These are phyloP conservation scores for Alsophila aescularia DNA, from an alignment of 2,888 invertebrate species.

Conservation along the genomic window DNA sequence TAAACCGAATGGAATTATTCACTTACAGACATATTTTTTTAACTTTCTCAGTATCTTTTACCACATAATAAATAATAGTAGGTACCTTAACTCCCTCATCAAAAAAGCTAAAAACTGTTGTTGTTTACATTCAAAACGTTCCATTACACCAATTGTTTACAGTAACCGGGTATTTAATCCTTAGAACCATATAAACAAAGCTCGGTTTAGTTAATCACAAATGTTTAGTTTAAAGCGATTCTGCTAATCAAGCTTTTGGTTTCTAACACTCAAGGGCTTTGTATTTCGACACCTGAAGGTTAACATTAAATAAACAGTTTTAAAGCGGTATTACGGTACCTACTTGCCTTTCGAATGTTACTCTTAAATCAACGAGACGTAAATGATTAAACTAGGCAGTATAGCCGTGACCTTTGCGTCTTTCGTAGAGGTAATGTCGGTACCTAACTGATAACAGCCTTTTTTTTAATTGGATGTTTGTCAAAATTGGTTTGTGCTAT, in stretches of 20 bases:
- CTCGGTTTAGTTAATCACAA: constrained; percentile 28
- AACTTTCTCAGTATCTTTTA: too few relatives aligned
- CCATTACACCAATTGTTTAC: constrained; percentile 32
- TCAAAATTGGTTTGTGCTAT: too few relatives aligned
- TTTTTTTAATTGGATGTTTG: constrained; percentile 1
- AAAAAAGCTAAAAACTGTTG: constrained; percentile 1
- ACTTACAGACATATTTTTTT: too few relatives aligned
- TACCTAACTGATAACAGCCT: background rate
- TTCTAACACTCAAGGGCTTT: constrained; percentile 26
- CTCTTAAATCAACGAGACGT: constrained; percentile 9
- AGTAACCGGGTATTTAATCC: constrained; percentile 24
- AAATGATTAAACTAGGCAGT: constrained; percentile 2
- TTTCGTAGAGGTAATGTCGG: constrained; percentile 4
- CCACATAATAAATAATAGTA: too few relatives aligned
- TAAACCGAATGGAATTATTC: too few relatives aligned
- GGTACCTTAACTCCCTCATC: too few relatives aligned
- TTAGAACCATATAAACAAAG: constrained; percentile 30
- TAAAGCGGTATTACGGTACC: constrained; percentile 16
- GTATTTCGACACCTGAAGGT: constrained; percentile 32
- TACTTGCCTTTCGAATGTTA: background rate
- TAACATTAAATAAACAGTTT: constrained; percentile 12
- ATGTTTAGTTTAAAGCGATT: constrained; percentile 34
- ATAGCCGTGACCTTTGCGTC: constrained; percentile 8
- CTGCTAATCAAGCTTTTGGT: constrained; percentile 25
- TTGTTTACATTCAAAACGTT: constrained; percentile 26